A percentile compares a stretch with the other conserved stretches of the same genome.
These are phyloP conservation scores for Barbus barbus DNA, from an alignment of 2,113 vertebrate species.

Conservation along the genomic window DNA sequence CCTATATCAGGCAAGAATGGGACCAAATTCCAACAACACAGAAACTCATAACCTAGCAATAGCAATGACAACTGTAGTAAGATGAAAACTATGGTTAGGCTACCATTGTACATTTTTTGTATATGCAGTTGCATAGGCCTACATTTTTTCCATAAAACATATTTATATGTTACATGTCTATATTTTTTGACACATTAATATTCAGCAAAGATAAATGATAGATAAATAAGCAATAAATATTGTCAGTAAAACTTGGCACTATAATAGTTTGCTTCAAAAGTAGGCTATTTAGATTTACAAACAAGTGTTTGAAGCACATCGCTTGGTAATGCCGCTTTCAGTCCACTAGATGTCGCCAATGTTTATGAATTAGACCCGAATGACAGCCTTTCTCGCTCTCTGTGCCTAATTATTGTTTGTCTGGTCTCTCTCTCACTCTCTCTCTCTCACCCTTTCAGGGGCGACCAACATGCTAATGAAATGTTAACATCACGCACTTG, in stretches of 20 bases:
- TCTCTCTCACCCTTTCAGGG: slow-evolving; percentile 38
- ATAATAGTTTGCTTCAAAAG: too few species aligned
- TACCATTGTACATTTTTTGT: too few species aligned
- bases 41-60: too few species aligned
- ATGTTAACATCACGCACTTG: slow-evolving; percentile 67
- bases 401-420: slow-evolving; percentile 41
- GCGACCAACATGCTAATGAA: slow-evolving; percentile 63
- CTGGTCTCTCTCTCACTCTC: too few species aligned
- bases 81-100: too few species aligned
- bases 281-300: background rate
- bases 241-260: too few species aligned
- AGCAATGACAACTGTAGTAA: background rate
- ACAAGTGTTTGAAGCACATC: background rate
- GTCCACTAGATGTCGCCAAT: slow-evolving; percentile 73
- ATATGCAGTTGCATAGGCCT: too few species aligned
- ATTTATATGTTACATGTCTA: too few species aligned
- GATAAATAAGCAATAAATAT: background rate
- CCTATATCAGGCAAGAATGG: too few species aligned
- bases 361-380: slow-evolving; percentile 54
- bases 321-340: background rate
- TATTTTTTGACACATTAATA: background rate
- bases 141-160: too few species aligned
- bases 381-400: slow-evolving; percentile 46
- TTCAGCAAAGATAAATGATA: background rate
- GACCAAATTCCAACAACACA: too few species aligned